These are phyloP conservation scores for Sardinella longiceps DNA, from an alignment of 2,797 vertebrate species.

Conservation along the genomic window DNA sequence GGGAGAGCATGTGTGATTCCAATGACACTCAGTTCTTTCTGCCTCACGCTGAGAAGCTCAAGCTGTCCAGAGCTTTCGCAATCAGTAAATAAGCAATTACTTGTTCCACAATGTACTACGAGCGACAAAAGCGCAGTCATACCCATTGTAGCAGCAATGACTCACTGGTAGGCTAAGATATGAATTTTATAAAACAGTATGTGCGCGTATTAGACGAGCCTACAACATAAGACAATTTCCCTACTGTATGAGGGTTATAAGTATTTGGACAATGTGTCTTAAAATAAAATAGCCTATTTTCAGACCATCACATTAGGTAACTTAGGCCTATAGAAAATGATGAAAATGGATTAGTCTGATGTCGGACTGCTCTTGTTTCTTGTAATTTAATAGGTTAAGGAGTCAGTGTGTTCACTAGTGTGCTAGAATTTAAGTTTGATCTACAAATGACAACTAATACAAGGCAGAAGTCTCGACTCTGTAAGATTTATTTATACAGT, in stretches of 20 bases:
- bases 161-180: not conserved
- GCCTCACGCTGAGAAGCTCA: not conserved
- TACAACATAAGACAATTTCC: not conserved
- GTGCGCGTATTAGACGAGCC: not conserved
- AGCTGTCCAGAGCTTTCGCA: not conserved
- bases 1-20: slow-evolving; percentile 10
- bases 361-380: too few relatives aligned
- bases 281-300: too few relatives aligned
- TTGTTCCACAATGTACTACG: not conserved
- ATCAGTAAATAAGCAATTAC: not conserved
- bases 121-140: not conserved
- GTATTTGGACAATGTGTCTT: too few relatives aligned
- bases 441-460: too few relatives aligned
- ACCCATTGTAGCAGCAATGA: not conserved
- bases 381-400: too few relatives aligned
- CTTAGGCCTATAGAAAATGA: too few relatives aligned
- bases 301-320: too few relatives aligned
- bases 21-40: not conserved
- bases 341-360: too few relatives aligned
- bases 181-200: not conserved
- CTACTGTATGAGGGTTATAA: not conserved
- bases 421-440: too few relatives aligned
- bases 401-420: too few relatives aligned
- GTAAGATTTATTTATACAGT: too few relatives aligned
- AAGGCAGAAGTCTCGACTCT: too few relatives aligned